Conservation (phyloP, 2,113 vertebrate species). For the Scomber colias region DNA sequence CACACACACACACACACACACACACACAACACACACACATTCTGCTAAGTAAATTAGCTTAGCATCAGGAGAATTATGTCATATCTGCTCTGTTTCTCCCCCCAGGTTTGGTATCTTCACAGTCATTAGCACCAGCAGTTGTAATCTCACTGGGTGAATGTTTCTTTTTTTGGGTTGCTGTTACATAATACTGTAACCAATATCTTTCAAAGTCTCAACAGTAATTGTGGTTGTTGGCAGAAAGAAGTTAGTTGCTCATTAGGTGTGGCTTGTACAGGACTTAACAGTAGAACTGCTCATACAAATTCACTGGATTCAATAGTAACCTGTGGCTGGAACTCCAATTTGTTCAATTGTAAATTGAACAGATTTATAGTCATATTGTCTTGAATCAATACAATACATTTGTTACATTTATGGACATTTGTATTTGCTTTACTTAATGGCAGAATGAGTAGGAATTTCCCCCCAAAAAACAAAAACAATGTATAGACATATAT, state of each 20-base stretch:
- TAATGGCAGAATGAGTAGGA: not conserved
- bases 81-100: constrained; percentile 51
- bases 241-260: not conserved
- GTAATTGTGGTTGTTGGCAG: not conserved
- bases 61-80: constrained; percentile 54
- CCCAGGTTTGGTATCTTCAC: constrained; percentile 48
- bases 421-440: not conserved
- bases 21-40: constrained; percentile 16
- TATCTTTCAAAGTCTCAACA: constrained; percentile 10
- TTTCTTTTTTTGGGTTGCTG: constrained; percentile 15
- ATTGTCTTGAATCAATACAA: not conserved
- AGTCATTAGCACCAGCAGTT: constrained; percentile 39
- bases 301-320: not conserved
- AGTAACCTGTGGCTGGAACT: not conserved
- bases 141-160: constrained; percentile 24
- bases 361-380: not conserved
- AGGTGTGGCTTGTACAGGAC: not conserved
- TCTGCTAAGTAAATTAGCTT: constrained; percentile 43
- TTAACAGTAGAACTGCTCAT: not conserved
- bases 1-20: constrained; percentile 24
- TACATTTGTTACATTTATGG: no score
- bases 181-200: constrained; percentile 32
- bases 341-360: no score
- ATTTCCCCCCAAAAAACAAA: no score
- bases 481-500: no score